These are phyloP conservation scores for Drosophila serrata DNA, from an alignment of 1,140 invertebrate genomes.

Conservation along the genomic window DNA sequence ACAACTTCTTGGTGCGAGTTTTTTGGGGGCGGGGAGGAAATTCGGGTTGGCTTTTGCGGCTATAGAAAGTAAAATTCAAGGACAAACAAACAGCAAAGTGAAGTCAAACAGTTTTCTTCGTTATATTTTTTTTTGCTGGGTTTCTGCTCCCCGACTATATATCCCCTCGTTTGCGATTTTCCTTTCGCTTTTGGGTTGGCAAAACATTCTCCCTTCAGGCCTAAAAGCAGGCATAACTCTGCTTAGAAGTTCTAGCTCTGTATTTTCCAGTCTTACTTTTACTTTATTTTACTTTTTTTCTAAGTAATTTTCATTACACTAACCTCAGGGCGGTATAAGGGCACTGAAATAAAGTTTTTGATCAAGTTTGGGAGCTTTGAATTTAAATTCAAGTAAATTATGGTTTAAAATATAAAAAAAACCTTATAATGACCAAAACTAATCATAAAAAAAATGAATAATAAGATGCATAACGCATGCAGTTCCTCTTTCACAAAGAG, in stretches of 20 bases:
- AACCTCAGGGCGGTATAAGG: slow-evolving; percentile 12
- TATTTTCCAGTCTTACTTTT: slow-evolving; percentile 11
- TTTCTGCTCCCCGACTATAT: not conserved
- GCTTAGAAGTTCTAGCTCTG: slow-evolving; percentile 72
- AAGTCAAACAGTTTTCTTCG: slow-evolving; percentile 67
- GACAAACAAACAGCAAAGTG: slow-evolving; percentile 71
- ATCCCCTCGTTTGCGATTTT: slow-evolving; percentile 14
- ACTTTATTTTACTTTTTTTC: slow-evolving; percentile 2
- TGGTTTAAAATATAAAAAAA: too few relatives aligned
- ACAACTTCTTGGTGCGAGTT: slow-evolving; percentile 43
- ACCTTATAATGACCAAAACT: too few relatives aligned
- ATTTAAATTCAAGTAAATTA: too few relatives aligned
- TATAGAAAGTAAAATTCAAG: slow-evolving; percentile 68
- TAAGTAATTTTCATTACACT: slow-evolving; percentile 76
- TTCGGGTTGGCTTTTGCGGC: slow-evolving; percentile 37
- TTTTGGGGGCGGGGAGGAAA: slow-evolving; percentile 9
- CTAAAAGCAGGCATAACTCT: slow-evolving; percentile 38
- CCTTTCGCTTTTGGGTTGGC: slow-evolving; percentile 22
- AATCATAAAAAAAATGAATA: too few relatives aligned
- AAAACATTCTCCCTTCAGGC: slow-evolving; percentile 47
- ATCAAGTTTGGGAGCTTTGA: accelerated
- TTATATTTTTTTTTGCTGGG: slow-evolving; percentile 1
- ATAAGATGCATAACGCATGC: too few relatives aligned
- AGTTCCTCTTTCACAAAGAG: too few relatives aligned
- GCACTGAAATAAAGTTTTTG: not conserved